A percentile compares a stretch with the other conserved stretches of the same genome.
These are phyloP conservation scores for Harlomillsia oculata DNA, from an alignment of 1,140 invertebrate genomes.

Conservation along the genomic window DNA sequence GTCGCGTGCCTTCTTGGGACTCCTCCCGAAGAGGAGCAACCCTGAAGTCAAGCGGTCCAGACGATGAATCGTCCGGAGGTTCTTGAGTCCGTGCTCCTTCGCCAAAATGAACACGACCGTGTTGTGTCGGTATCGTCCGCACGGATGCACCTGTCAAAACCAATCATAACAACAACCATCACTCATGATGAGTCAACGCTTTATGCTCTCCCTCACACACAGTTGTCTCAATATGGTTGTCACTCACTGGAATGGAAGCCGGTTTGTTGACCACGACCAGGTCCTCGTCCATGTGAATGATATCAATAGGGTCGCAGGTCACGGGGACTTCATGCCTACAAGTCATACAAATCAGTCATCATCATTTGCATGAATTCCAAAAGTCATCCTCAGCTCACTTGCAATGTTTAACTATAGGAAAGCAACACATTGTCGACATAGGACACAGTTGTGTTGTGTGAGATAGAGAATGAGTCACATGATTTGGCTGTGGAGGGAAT, in stretches of 20 bases:
- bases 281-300: constrained; percentile 95
- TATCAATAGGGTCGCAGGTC: constrained; percentile 81
- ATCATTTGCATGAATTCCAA: too few relatives aligned
- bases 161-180: constrained; percentile 10
- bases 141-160: constrained; percentile 76
- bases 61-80: constrained; percentile 82
- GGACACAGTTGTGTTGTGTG: too few relatives aligned
- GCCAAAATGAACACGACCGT: constrained; percentile 91
- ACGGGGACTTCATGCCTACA: constrained; percentile 97
- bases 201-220: too few relatives aligned
- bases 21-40: constrained; percentile 62
- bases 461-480: too few relatives aligned
- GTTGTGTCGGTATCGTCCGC: constrained; percentile 91
- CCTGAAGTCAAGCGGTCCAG: constrained; percentile 90
- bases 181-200: too few relatives aligned
- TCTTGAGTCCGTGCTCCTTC: constrained; percentile 89
- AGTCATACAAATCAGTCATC: too few relatives aligned
- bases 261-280: constrained; percentile 99
- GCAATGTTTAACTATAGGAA: too few relatives aligned
- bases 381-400: too few relatives aligned
- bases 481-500: too few relatives aligned
- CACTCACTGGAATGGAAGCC: constrained; percentile 87
- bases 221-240: constrained; percentile 6
- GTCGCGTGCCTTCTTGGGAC: constrained; percentile 78
- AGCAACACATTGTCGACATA: too few relatives aligned